Percentiles rank a stretch among this genome's conserved stretches.
phyloP scores from a whole-genome alignment of 1,140 invertebrate genomes.

The Brachionus asplanchnoidis region DNA sequence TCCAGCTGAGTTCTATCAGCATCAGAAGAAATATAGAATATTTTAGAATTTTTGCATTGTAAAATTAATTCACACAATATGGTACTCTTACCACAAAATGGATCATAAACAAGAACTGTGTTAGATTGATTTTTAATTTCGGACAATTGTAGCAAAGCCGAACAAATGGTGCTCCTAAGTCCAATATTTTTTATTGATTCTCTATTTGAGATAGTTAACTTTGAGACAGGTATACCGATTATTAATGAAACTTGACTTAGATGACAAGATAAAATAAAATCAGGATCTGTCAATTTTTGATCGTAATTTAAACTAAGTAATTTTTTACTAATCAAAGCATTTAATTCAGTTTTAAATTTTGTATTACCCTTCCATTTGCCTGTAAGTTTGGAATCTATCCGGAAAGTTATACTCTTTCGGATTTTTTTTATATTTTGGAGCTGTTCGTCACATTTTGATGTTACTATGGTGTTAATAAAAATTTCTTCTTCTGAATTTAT shows the following conservation, averaged over 20 bases:
- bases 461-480: not conserved
- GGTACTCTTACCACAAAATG: constrained; percentile 23
- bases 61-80: not conserved
- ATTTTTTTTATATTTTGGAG: not conserved
- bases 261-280: constrained; percentile 20
- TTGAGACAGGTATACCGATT: not conserved
- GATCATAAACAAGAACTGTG: not conserved
- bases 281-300: not conserved
- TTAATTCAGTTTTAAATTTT: not conserved
- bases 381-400: constrained; percentile 19
- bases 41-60: not conserved
- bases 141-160: not conserved
- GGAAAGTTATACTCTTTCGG: not conserved
- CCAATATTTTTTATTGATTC: not conserved
- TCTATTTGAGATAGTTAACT: not conserved
- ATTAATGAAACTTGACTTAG: not conserved
- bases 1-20: not conserved
- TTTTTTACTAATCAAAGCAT: not conserved
- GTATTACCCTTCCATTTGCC: not conserved
- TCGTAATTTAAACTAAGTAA: not conserved
- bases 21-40: not conserved
- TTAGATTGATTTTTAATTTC: not conserved
- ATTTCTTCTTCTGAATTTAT: not conserved
- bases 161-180: not conserved
- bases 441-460: no score